A percentile compares a stretch with the other conserved stretches of the same genome.
phyloP scores from a whole-genome alignment of 2,113 vertebrate species.

The Suricata suricatta region DNA sequence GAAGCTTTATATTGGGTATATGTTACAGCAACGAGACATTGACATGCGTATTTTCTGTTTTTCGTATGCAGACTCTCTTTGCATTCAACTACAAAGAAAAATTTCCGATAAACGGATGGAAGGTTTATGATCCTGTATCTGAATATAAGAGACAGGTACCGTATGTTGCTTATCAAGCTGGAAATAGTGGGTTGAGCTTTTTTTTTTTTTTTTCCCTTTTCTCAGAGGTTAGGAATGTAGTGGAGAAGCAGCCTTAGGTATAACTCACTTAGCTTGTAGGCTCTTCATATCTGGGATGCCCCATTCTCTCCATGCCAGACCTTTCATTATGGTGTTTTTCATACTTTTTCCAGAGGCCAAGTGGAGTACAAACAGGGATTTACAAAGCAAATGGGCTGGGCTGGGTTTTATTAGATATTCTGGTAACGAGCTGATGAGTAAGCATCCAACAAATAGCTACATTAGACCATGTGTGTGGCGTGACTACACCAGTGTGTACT shows the following conservation, averaged over 20 bases:
- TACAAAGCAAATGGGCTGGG: background rate
- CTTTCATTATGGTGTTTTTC: background rate
- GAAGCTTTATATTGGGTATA: background rate
- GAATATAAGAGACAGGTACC: constrained; percentile 96
- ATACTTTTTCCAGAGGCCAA: background rate
- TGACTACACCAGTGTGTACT: background rate
- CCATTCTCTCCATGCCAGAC: background rate
- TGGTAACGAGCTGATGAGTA: background rate
- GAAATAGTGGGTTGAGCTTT: background rate
- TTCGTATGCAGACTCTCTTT: constrained; percentile 90
- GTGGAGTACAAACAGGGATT: background rate
- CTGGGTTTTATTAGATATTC: constrained; percentile 11
- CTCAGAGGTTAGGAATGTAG: background rate
- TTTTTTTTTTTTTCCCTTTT: constrained; percentile 42
- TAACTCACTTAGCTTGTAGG: background rate
- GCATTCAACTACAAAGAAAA: constrained; percentile 95
- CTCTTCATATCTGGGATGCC: background rate
- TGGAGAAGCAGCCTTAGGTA: background rate
- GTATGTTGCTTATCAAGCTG: constrained; percentile 34
- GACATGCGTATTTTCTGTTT: constrained; percentile 50
- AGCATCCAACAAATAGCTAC: background rate
- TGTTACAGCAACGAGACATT: constrained; percentile 21
- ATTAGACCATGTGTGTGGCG: background rate
- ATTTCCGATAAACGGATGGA: constrained; percentile 95
- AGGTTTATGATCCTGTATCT: constrained; percentile 93